Base-by-base conservation (phyloP, 1,140 invertebrate species). In the Phthorimaea operculella region DNA sequence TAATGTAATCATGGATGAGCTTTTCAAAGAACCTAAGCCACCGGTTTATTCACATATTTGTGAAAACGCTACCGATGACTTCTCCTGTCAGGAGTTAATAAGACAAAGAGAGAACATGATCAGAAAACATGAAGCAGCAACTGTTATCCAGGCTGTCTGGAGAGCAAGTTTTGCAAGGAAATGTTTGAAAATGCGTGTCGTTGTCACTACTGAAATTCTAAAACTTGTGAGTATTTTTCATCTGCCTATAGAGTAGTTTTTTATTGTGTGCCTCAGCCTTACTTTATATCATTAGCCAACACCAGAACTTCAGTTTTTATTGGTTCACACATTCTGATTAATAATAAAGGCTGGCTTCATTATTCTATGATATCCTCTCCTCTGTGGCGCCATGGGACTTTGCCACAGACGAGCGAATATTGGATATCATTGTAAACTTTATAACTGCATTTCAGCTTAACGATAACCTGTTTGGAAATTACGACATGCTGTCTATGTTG, bases 141-240 rank as follows among this genome's bases (percentile, higher is more conserved):
- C 68, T 3, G 9, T 65, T 0, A 58, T 83, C 6, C 80, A 83
- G 58, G 65, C 78, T 0, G 55, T 70, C 52, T 83, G 80, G 80
- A 70, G 77, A 68, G 78, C 77, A 18, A 60, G 60, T 10, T 74
- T 76, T 70, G 73, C 67, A 4, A 64, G 78, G 17, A 77, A 74
- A 36, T 79, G 69, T 56, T 52, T 83, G 10, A 61, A 39, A 0
- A n/a, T 33, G 1, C 60, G 59, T 34, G 48, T 64, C 0, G 14
- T 34, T 33, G 50, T 75, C 12, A 63, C 74, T 3, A 44, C 71
- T 11, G 80, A 83, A 9, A 15, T 15, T 39, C 3, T 39, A 39
- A 39, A 39, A 39, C 2, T 39, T 12, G 36, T 39, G n/a, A 39
- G 10, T 39, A 2, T 39, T 39, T 10, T n/a, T 39, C n/a, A n/a